phyloP scores from a whole-genome alignment of 2,888 invertebrate species.

The Tiliacea aurago region DNA sequence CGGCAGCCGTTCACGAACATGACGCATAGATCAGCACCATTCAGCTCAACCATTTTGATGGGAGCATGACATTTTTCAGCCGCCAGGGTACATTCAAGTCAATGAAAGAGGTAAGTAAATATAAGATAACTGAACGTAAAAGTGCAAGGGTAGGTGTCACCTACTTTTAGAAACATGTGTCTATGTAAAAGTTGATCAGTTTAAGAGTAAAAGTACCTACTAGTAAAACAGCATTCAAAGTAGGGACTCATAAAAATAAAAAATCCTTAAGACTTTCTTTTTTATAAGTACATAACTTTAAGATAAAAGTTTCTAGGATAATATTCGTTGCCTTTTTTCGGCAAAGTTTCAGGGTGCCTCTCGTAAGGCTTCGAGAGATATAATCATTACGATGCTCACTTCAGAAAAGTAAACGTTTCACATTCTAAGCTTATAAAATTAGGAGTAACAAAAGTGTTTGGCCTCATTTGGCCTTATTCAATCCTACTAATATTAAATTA shows the following conservation, averaged over 20 bases:
- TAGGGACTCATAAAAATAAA: slow-evolving; percentile 12
- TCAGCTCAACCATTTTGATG: too few relatives aligned
- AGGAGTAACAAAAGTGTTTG: neutral
- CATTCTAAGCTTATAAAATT: slow-evolving; percentile 15
- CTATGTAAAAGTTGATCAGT: neutral
- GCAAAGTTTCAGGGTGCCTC: slow-evolving; percentile 40
- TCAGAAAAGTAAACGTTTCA: slow-evolving; percentile 23
- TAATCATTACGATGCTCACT: slow-evolving; percentile 34
- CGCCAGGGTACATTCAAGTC: too few relatives aligned
- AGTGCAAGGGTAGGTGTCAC: neutral
- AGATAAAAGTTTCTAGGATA: slow-evolving; percentile 41
- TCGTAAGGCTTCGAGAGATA: slow-evolving; percentile 38
- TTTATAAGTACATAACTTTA: slow-evolving; percentile 24
- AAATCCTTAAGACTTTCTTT: slow-evolving; percentile 21
- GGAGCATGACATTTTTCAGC: too few relatives aligned
- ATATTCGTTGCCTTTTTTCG: slow-evolving; percentile 38
- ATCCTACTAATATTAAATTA: too few relatives aligned
- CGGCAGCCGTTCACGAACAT: too few relatives aligned
- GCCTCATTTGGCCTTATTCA: neutral
- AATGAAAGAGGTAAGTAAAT: neutral
- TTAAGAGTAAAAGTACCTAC: neutral
- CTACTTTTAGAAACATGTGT: neutral
- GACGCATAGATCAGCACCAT: too few relatives aligned
- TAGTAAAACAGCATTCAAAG: slow-evolving; percentile 8
- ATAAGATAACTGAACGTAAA: neutral